Evolutionary conservation across 2,113 vertebrate species (phyloP), one percentile per base, ranked within the genome.

Genomic region (Plectropomus leopardus): DNA sequence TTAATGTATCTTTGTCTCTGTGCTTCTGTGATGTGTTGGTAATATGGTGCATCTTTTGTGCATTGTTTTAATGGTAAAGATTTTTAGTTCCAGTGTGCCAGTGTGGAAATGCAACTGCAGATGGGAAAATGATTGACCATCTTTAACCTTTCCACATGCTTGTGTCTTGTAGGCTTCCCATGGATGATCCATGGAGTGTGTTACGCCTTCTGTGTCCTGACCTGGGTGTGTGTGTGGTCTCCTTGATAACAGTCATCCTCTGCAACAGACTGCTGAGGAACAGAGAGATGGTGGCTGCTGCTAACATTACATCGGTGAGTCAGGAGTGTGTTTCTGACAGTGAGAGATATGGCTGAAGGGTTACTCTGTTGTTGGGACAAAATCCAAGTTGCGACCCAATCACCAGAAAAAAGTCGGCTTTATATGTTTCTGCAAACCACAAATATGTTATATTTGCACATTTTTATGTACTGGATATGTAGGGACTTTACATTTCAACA

Each of bases 121-220:
- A 67, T 30, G 44, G 48, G 19, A 10, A 61, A 48, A 69, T 63
- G 40, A n/a, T 58, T 72, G 50, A 54, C 67, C 59, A 23, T 3
- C 0, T 9, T 7, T 60, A 0, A 57, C 34, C 40, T 65, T 44
- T 50, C 3, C 19, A 7, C 9, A 4, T 67, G n/a, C 73, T 9
- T 87, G 36, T 84, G 64, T 64, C 8, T 64, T 23, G 0, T 60
- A 99, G 98, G 89, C 91, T 99, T 86, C 95, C 97, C 17, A 75
- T 96, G 85, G 90, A 93, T 0, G 95, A 99, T 70, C 90, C 95
- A 4, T 96, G 95, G 92, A 96, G 85, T 15, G 76, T 95, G 0
- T 60, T 96, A 47, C 95, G 97, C 28, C 94, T 98, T 0, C 93
- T 98, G 67, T 95, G 95, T 1, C 98, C 98, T 0, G 98, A 99